phyloP scores from a whole-genome alignment of 2,888 invertebrate genomes.

The Mayetiola destructor region DNA sequence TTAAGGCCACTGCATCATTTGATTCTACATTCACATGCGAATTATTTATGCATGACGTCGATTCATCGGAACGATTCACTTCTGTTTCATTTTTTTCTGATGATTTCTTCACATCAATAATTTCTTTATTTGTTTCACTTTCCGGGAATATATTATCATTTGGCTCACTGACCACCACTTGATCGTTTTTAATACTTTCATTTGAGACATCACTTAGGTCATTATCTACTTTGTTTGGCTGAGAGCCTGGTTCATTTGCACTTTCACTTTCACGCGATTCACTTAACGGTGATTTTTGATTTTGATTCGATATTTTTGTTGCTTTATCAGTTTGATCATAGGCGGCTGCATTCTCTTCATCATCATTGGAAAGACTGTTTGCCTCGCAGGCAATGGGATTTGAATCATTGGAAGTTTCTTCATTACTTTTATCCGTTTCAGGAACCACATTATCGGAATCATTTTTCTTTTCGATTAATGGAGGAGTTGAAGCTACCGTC shows the following conservation, averaged over 20 bases:
- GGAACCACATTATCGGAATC: neutral
- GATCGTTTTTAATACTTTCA: too few relatives aligned
- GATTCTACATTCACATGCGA: constrained; percentile 1
- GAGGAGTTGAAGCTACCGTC: neutral
- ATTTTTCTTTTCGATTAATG: neutral
- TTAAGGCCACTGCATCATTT: constrained; percentile 8
- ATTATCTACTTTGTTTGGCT: neutral
- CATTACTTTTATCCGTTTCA: neutral
- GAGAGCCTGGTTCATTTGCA: neutral
- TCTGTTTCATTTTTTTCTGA: neutral
- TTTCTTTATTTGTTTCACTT: neutral
- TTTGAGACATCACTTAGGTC: neutral
- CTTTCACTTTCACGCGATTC: constrained; percentile 20
- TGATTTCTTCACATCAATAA: neutral
- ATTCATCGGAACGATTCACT: neutral
- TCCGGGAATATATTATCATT: neutral
- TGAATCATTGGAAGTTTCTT: constrained; percentile 6
- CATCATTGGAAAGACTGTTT: too few relatives aligned
- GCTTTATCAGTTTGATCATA: constrained; percentile 2
- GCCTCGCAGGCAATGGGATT: constrained; percentile 6
- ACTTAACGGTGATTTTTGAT: too few relatives aligned
- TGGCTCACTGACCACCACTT: too few relatives aligned
- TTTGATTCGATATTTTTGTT: constrained; percentile 15
- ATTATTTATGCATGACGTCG: neutral
- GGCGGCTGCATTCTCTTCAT: constrained; percentile 13